Conservation (phyloP, 2,113 vertebrate species). For the Apaloderma vittatum region DNA sequence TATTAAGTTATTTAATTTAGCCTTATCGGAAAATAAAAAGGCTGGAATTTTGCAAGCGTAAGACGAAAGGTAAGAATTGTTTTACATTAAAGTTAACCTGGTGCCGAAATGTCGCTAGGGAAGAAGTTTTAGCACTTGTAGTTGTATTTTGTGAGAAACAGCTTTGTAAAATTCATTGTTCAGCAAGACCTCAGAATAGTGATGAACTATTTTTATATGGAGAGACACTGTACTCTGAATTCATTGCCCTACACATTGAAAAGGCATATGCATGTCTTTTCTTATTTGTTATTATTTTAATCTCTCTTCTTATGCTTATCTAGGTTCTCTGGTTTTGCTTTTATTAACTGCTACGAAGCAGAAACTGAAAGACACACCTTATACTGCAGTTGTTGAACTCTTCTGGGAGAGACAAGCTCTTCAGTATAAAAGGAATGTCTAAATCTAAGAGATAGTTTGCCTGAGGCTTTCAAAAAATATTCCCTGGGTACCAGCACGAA, state of each 20-base stretch:
- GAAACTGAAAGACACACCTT: neutral
- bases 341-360: neutral
- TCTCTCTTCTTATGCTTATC: neutral
- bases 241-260: neutral
- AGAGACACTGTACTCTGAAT: neutral
- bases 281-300: neutral
- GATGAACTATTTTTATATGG: neutral
- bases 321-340: neutral
- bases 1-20: neutral
- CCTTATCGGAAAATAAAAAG: neutral
- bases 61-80: neutral
- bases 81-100: neutral
- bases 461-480: constrained; percentile 14
- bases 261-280: neutral
- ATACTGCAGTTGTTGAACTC: neutral
- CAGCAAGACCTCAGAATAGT: neutral
- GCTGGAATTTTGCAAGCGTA: neutral
- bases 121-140: neutral
- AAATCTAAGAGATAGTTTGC: constrained; percentile 24
- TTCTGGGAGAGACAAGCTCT: neutral
- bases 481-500: neutral
- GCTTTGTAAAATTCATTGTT: neutral
- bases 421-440: neutral
- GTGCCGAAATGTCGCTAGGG: neutral
- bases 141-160: neutral